A percentile compares a stretch with the other conserved stretches of the same genome.
Conservation (phyloP, 2,113 vertebrate genomes). For the Microtus montanus region DNA sequence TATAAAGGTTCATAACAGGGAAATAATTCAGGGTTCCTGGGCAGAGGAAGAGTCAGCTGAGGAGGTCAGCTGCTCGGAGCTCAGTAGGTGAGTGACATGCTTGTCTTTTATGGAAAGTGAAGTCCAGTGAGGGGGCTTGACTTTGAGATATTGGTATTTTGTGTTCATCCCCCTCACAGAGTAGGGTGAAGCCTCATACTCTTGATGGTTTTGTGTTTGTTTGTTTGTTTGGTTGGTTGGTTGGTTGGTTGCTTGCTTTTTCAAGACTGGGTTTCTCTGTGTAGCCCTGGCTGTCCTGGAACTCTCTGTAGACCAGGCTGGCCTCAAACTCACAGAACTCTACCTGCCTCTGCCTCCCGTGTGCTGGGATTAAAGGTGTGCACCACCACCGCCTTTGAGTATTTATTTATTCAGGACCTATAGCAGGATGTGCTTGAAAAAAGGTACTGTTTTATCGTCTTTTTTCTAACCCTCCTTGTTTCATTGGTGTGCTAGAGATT, state of each 20-base stretch:
- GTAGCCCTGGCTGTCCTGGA: too few relatives aligned
- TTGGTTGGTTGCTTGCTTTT: neutral
- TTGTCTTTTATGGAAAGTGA: neutral
- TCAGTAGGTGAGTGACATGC: conserved; percentile 57
- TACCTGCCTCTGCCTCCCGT: neutral
- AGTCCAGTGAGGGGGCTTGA: neutral
- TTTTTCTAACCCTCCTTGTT: neutral
- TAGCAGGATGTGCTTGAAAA: neutral
- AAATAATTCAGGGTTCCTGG: conserved; percentile 53
- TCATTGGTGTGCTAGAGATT: neutral
- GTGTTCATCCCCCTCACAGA: neutral
- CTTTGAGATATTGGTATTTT: neutral
- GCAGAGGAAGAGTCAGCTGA: neutral
- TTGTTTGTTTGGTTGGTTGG: neutral
- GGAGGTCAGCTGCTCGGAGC: conserved; percentile 7
- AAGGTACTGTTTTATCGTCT: neutral
- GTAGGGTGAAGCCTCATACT: neutral
- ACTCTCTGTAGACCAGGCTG: neutral
- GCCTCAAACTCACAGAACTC: neutral
- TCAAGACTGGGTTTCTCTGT: too few relatives aligned
- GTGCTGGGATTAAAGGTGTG: neutral
- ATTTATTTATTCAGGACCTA: neutral
- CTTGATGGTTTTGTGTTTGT: neutral
- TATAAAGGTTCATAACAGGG: conserved; percentile 81
- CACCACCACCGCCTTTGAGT: neutral